These are phyloP conservation scores for Prorops nasuta DNA, from an alignment of 1,140 invertebrate species.

Conservation along the genomic window DNA sequence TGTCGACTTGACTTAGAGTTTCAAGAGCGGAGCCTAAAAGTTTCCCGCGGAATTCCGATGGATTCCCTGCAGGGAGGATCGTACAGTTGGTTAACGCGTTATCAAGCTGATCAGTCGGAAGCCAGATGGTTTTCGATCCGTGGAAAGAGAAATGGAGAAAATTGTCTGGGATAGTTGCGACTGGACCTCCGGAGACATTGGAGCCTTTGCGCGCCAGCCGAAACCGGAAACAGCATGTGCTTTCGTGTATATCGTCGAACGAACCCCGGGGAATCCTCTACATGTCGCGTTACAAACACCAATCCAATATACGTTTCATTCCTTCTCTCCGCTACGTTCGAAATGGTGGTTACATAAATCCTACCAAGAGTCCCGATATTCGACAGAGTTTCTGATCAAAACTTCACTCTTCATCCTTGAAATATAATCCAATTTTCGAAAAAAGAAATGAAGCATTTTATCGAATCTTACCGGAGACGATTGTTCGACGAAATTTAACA, in stretches of 20 bases:
- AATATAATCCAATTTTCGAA: neutral
- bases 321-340: neutral
- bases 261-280: constrained; percentile 12
- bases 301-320: neutral
- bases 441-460: neutral
- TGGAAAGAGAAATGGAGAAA: constrained; percentile 8
- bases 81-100: neutral
- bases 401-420: neutral
- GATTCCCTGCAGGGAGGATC: too few species aligned
- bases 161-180: constrained; percentile 15
- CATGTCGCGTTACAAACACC: constrained; percentile 6
- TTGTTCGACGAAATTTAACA: too few species aligned
- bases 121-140: neutral
- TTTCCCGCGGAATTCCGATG: neutral
- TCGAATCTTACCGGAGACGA: too few species aligned
- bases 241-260: neutral
- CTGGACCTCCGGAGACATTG: constrained; percentile 6
- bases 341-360: neutral
- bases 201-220: neutral
- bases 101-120: neutral
- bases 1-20: too few species aligned
- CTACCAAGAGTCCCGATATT: neutral
- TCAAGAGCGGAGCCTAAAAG: too few species aligned
- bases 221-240: neutral
- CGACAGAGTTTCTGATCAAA: neutral